These are phyloP conservation scores for Acanthopleura granulata DNA, from an alignment of 2,888 invertebrate genomes.

Conservation along the genomic window DNA sequence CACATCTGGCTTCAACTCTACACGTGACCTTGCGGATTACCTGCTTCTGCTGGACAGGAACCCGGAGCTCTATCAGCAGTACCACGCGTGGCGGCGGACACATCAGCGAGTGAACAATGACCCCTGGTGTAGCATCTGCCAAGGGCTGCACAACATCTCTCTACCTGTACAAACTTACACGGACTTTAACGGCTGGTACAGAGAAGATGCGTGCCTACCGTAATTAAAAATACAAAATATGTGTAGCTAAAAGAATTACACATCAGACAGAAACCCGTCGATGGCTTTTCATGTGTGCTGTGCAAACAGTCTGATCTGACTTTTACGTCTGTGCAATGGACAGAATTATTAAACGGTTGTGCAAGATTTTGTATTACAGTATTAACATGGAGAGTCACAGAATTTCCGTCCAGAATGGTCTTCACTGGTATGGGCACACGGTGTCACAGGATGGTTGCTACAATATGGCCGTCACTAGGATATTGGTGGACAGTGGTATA, in stretches of 20 bases:
- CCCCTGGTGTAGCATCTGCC: not conserved
- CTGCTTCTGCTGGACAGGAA: not conserved
- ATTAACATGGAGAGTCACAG: too few species aligned
- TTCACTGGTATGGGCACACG: too few species aligned
- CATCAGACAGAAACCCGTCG: not conserved
- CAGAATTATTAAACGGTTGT: too few species aligned
- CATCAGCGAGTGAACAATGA: not conserved
- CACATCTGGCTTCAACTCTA: constrained; percentile 90
- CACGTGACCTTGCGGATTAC: constrained; percentile 79
- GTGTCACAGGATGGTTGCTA: too few species aligned
- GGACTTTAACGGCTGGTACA: constrained; percentile 4
- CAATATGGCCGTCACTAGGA: too few species aligned
- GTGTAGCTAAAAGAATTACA: not conserved
- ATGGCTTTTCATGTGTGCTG: too few species aligned
- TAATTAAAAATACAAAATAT: not conserved
- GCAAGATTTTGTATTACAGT: too few species aligned
- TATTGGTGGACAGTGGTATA: too few species aligned
- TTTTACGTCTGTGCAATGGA: too few species aligned
- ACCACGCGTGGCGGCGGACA: constrained; percentile 5
- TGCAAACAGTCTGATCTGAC: too few species aligned
- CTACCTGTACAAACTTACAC: not conserved
- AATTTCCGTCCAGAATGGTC: too few species aligned
- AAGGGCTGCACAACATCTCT: not conserved
- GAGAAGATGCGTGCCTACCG: not conserved
- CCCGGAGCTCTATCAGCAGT: not conserved